Evolutionary conservation across 1,140 invertebrate genomes (phyloP).

Genomic region (Heliconius eleuchia): DNA sequence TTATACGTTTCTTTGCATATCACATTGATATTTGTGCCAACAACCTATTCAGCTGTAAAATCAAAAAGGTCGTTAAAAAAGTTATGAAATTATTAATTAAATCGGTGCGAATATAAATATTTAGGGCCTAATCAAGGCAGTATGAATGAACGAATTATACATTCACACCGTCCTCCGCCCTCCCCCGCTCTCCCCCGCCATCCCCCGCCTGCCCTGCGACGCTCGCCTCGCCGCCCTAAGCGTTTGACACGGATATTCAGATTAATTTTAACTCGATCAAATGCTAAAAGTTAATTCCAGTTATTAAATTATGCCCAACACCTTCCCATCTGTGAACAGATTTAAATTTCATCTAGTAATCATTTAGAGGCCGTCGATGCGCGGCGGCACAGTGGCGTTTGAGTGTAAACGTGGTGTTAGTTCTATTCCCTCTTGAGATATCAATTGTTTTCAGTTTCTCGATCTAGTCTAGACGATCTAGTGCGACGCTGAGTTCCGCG

Average conservation of each 20-base stretch:
- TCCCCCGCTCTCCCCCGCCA: not conserved
- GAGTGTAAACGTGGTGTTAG: too few species aligned
- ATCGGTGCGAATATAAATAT: constrained; percentile 16
- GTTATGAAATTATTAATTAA: constrained; percentile 15
- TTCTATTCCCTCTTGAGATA: too few species aligned
- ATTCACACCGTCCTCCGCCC: not conserved
- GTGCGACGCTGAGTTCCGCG: too few species aligned
- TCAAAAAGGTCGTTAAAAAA: not conserved
- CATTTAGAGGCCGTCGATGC: not conserved
- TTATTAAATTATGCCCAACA: constrained; percentile 11
- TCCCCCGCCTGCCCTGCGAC: not conserved
- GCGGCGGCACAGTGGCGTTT: too few species aligned
- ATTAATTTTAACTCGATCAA: constrained; percentile 20
- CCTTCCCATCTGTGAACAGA: constrained; percentile 9
- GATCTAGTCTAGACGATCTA: too few species aligned
- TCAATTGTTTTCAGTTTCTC: too few species aligned
- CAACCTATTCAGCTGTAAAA: not conserved
- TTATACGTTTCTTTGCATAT: too few species aligned
- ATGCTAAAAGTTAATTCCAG: constrained; percentile 7
- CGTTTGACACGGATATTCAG: constrained; percentile 22
- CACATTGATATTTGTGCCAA: not conserved
- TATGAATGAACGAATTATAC: constrained; percentile 20
- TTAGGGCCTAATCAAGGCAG: constrained; percentile 19
- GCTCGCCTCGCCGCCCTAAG: constrained; percentile 3
- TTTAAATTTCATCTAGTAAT: not conserved